Conservation (phyloP, 2,113 vertebrate genomes). For the Rana temporaria region DNA sequence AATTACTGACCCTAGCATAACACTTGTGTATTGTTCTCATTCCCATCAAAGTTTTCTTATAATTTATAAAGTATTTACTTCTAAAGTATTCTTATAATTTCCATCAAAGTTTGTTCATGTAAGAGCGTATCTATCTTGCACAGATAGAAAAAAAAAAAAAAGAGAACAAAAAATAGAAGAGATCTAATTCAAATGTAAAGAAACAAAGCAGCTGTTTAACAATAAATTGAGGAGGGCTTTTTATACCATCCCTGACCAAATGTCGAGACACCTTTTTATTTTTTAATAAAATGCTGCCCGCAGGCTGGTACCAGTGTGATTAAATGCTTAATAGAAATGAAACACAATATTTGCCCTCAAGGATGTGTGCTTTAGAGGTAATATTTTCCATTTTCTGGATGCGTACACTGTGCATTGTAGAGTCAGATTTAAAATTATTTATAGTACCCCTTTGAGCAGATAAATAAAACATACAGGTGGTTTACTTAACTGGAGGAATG, state of each 20-base stretch:
- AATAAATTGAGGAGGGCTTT: conserved; percentile 14
- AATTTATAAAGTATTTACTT: too few species aligned
- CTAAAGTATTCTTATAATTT: too few species aligned
- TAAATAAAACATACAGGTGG: conserved; percentile 22
- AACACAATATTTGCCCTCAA: conserved; percentile 39
- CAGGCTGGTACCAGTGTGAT: conserved; percentile 36
- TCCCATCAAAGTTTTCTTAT: too few species aligned
- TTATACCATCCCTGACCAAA: conserved; percentile 28
- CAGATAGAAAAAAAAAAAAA: not conserved
- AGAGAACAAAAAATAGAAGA: not conserved
- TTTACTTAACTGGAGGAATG: conserved; percentile 19
- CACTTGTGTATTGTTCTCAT: too few species aligned
- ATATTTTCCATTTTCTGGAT: conserved; percentile 24
- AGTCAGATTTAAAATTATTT: conserved; percentile 26
- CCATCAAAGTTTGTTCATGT: not conserved
- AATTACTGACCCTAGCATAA: too few species aligned
- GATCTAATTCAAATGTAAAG: conserved; percentile 25
- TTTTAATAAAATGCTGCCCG: conserved; percentile 49
- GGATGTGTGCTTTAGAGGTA: conserved; percentile 20
- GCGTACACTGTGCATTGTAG: conserved; percentile 1
- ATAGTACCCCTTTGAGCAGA: conserved; percentile 16
- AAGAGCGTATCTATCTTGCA: not conserved
- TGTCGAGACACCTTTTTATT: conserved; percentile 47
- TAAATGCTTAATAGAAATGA: conserved; percentile 52
- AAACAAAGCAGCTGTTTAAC: conserved; percentile 15